Evolutionary conservation across 1,140 invertebrate species (phyloP).

Genomic region (Nephotettix cincticeps): DNA sequence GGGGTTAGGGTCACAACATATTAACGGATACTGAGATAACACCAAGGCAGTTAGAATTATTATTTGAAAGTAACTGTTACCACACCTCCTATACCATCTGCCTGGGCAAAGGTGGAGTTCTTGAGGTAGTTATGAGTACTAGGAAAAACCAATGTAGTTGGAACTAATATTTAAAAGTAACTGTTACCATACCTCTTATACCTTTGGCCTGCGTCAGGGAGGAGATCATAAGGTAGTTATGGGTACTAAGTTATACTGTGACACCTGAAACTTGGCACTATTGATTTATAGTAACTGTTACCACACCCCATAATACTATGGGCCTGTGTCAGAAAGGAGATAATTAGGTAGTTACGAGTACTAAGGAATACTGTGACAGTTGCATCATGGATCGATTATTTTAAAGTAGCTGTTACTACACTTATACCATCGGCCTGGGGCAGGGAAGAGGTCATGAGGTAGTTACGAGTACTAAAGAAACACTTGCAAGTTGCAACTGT

Average conservation of each 20-base stretch:
- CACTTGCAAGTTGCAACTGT: background rate
- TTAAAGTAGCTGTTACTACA: slow-evolving; percentile 32
- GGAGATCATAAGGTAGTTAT: slow-evolving; percentile 87
- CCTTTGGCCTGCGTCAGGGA: slow-evolving; percentile 57
- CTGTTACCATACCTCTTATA: slow-evolving; percentile 53
- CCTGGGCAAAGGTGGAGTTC: slow-evolving; percentile 70
- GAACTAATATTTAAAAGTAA: no score
- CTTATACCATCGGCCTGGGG: slow-evolving; percentile 49
- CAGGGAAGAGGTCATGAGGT: slow-evolving; percentile 84
- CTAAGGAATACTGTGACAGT: background rate
- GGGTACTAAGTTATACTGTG: slow-evolving; percentile 49
- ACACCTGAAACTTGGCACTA: no score
- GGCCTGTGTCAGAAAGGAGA: slow-evolving; percentile 71
- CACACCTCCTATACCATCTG: slow-evolving; percentile 54
- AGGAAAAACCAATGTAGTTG: no score
- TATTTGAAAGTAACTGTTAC: no score
- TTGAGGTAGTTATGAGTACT: slow-evolving; percentile 82
- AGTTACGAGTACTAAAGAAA: slow-evolving; percentile 66
- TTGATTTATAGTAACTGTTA: no score
- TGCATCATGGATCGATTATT: no score
- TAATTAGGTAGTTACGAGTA: slow-evolving; percentile 84
- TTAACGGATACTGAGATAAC: no score
- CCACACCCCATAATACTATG: slow-evolving; percentile 54
- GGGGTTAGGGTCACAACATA: no score
- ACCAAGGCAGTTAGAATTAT: no score